These are phyloP conservation scores for Callyntrura sp. DNA, from an alignment of 2,888 invertebrate genomes.

Conservation along the genomic window DNA sequence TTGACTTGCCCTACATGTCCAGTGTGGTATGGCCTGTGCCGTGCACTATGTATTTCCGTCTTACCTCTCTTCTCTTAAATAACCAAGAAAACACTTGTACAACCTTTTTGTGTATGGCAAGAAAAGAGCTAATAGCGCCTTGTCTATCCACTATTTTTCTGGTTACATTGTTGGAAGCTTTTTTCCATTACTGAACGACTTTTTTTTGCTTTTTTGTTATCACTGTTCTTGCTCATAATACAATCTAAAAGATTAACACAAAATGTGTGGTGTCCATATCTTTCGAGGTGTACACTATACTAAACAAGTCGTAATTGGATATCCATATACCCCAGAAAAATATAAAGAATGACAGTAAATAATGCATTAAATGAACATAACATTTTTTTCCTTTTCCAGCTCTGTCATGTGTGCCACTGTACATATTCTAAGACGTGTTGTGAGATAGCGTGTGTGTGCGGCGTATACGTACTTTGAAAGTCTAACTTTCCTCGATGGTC, in stretches of 20 bases:
- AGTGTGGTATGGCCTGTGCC: too few relatives aligned
- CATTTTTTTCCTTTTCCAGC: background rate
- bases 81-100: constrained; percentile 34
- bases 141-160: background rate
- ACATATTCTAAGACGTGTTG: background rate
- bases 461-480: background rate
- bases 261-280: background rate
- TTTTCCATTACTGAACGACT: background rate
- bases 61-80: constrained; percentile 47
- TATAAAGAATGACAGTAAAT: constrained; percentile 34
- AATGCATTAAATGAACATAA: constrained; percentile 46
- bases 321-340: constrained; percentile 30
- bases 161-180: background rate
- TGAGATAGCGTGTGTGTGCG: background rate
- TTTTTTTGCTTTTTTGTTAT: background rate
- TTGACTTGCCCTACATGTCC: too few relatives aligned
- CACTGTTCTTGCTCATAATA: background rate
- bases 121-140: constrained; percentile 58
- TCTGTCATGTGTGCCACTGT: background rate
- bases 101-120: constrained; percentile 61
- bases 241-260: constrained; percentile 5
- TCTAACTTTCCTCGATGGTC: background rate
- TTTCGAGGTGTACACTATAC: background rate
- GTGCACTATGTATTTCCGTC: too few relatives aligned
- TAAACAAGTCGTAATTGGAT: constrained; percentile 34